Percentiles rank a stretch among this genome's conserved stretches.
phyloP scores from a whole-genome alignment of 2,797 vertebrate species.

The Craterocephalus amniculus region DNA sequence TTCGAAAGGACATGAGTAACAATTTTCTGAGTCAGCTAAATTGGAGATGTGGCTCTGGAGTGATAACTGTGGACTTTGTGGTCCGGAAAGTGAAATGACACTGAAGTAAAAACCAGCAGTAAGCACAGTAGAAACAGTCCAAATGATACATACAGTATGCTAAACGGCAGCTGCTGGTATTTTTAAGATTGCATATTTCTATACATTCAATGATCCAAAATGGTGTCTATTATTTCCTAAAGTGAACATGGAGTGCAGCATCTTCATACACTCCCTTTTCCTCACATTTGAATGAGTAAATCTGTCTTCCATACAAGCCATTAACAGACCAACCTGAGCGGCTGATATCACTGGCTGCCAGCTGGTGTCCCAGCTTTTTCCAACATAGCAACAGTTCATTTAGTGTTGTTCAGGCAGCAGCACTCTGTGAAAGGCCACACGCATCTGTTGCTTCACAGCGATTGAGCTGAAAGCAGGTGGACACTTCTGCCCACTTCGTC shows the following conservation, averaged over 20 bases:
- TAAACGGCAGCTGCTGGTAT: slow-evolving; percentile 12
- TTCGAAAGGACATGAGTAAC: slow-evolving; percentile 58
- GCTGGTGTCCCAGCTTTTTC: slow-evolving; percentile 46
- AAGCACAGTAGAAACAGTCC: slow-evolving; percentile 23
- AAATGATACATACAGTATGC: slow-evolving; percentile 15
- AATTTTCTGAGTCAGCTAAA: slow-evolving; percentile 35
- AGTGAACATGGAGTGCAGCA: slow-evolving; percentile 5
- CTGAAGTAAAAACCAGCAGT: slow-evolving; percentile 9
- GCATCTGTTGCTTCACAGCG: slow-evolving; percentile 10
- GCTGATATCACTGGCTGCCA: slow-evolving; percentile 36
- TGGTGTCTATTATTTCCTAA: background rate
- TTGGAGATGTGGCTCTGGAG: background rate
- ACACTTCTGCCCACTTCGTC: background rate
- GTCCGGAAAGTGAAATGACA: slow-evolving; percentile 12
- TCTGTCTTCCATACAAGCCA: slow-evolving; percentile 4
- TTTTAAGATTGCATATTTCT: slow-evolving; percentile 5
- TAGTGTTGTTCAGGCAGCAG: slow-evolving; percentile 5
- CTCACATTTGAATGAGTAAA: slow-evolving; percentile 13
- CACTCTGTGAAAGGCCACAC: slow-evolving; percentile 3
- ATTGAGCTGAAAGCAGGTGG: slow-evolving; percentile 13
- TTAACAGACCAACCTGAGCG: slow-evolving; percentile 18
- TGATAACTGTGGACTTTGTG: slow-evolving; percentile 17
- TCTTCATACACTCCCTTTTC: slow-evolving; percentile 9
- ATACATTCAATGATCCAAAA: slow-evolving; percentile 14
- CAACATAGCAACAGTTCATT: slow-evolving; percentile 54